Conservation (phyloP, 2,888 invertebrate species). For the Melinaea menophilus region DNA sequence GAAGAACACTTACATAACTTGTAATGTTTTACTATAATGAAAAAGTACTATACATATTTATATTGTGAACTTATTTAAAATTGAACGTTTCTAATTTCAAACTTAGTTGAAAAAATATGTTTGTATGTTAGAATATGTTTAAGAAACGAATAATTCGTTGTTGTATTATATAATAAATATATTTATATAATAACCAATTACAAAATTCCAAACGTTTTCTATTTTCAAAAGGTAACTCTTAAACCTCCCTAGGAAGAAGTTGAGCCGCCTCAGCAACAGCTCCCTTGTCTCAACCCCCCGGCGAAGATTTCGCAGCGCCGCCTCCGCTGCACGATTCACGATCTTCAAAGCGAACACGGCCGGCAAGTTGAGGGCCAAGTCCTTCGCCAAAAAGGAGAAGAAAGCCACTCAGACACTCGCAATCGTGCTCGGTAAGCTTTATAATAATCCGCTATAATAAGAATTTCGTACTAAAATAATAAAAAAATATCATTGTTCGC, state of each 20-base stretch:
- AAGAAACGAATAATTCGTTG: too few species aligned
- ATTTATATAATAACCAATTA: too few species aligned
- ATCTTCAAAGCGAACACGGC: conserved; percentile 95
- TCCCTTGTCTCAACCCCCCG: conserved; percentile 66
- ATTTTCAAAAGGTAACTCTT: too few species aligned
- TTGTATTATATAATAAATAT: too few species aligned
- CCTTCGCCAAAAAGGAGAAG: conserved; percentile 95
- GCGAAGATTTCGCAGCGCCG: conserved; percentile 66
- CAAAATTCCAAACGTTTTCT: too few species aligned
- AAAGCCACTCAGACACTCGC: conserved; percentile 99
- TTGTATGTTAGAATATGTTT: too few species aligned
- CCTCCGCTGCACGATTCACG: conserved; percentile 87
- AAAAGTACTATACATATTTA: too few species aligned
- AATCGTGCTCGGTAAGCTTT: conserved; percentile 94
- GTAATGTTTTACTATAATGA: too few species aligned
- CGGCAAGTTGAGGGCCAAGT: conserved; percentile 94
- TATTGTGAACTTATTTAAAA: too few species aligned
- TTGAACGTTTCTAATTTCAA: too few species aligned
- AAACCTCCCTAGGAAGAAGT: conserved; percentile 54
- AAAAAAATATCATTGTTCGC: conserved; percentile 36
- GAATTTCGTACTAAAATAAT: not conserved
- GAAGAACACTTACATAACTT: too few species aligned
- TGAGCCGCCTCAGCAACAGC: conserved; percentile 61
- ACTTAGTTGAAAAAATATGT: too few species aligned
- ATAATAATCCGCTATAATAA: not conserved